Conservation (phyloP, 2,113 vertebrate species). For the Donacobius atricapilla region DNA sequence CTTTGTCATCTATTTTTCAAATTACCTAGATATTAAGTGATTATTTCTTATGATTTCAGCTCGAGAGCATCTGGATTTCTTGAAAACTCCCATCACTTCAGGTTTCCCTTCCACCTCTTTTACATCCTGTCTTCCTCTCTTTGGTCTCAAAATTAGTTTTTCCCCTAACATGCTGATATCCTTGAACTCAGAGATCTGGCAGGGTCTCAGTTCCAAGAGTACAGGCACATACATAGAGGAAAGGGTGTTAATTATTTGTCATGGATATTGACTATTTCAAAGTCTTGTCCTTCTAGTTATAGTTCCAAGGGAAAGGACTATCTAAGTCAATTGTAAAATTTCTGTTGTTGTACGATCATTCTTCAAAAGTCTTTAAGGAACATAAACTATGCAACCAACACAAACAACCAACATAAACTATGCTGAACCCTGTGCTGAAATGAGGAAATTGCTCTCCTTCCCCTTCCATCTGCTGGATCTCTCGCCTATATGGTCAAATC, state of each 20-base stretch:
- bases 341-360: not conserved
- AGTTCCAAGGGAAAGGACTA: not conserved
- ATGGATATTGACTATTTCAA: not conserved
- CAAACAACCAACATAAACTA: too few relatives aligned
- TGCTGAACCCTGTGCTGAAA: not conserved
- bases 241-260: not conserved
- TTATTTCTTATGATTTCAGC: conserved; percentile 70
- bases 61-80: conserved; percentile 57
- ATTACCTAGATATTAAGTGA: conserved; percentile 74
- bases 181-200: not conserved
- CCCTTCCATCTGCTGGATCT: not conserved
- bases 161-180: not conserved
- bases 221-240: not conserved
- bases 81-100: not conserved
- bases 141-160: not conserved
- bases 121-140: conserved; percentile 9
- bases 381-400: not conserved
- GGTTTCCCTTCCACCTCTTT: not conserved
- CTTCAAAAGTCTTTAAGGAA: not conserved
- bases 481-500: not conserved
- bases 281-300: not conserved
- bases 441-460: not conserved
- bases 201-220: not conserved
- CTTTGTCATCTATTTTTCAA: conserved; percentile 72
- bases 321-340: not conserved